These are phyloP conservation scores for Ischnus inquisitorius DNA, from an alignment of 2,888 invertebrate genomes.

Conservation along the genomic window DNA sequence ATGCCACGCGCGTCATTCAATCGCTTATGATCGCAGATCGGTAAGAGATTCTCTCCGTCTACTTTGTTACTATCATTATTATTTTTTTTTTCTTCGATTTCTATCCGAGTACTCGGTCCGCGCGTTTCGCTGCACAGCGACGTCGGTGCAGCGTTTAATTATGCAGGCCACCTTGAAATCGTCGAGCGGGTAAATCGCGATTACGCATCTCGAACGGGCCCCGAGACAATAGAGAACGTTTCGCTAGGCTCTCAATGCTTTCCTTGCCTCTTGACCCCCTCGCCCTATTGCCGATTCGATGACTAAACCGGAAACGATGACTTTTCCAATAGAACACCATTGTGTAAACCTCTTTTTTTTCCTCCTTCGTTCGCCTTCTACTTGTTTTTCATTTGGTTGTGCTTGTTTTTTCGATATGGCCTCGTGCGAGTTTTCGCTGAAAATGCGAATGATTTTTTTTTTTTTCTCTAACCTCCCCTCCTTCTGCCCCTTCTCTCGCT, in stretches of 20 bases:
- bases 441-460: constrained; percentile 5
- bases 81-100: constrained; percentile 46
- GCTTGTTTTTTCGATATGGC: not conserved
- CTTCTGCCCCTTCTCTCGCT: constrained; percentile 5
- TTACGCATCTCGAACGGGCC: constrained; percentile 69
- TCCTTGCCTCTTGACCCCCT: constrained; percentile 32
- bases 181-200: constrained; percentile 69
- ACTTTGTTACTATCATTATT: constrained; percentile 26
- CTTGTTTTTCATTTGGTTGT: constrained; percentile 24
- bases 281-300: constrained; percentile 32
- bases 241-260: constrained; percentile 41
- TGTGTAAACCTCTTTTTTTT: constrained; percentile 38
- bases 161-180: constrained; percentile 74
- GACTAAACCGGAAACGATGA: constrained; percentile 71
- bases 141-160: constrained; percentile 65
- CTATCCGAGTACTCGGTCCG: constrained; percentile 2
- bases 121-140: constrained; percentile 24
- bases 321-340: constrained; percentile 62
- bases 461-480: not conserved
- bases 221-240: constrained; percentile 69
- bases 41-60: constrained; percentile 41
- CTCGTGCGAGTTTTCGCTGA: not conserved
- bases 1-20: constrained; percentile 48
- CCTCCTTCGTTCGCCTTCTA: constrained; percentile 32
- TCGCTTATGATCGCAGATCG: constrained; percentile 43